phyloP scores from a whole-genome alignment of 92 coral and sea anemone species.

The Pocillopora grandis region DNA sequence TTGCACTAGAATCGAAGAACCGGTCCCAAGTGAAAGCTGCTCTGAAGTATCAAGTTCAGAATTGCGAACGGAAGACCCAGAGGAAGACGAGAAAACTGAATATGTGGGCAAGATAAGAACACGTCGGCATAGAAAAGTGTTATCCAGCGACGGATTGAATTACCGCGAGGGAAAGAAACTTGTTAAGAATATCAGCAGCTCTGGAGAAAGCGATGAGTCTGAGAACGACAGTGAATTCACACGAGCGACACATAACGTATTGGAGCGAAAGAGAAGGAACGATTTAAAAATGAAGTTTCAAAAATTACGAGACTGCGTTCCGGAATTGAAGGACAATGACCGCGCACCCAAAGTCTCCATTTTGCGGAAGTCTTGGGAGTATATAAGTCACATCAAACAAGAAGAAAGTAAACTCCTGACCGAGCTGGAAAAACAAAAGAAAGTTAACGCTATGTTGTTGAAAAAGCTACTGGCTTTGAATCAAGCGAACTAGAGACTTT shows the following conservation, averaged over 20 bases:
- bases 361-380: slow-evolving; percentile 89
- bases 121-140: slow-evolving; percentile 63
- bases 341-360: slow-evolving; percentile 96
- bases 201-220: slow-evolving; percentile 93
- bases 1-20: slow-evolving; percentile 33
- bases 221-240: slow-evolving; percentile 94
- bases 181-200: slow-evolving; percentile 57
- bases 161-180: slow-evolving; percentile 64
- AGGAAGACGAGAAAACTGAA: slow-evolving; percentile 71
- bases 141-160: slow-evolving; percentile 55
- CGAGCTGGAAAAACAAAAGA: slow-evolving; percentile 85
- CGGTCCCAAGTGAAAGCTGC: slow-evolving; percentile 45
- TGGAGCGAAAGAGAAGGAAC: slow-evolving; percentile 94
- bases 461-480: slow-evolving; percentile 81
- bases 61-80: slow-evolving; percentile 29
- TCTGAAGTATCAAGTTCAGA: slow-evolving; percentile 54
- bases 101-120: slow-evolving; percentile 83
- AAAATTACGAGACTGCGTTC: slow-evolving; percentile 94
- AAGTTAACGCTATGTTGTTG: slow-evolving; percentile 71
- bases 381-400: slow-evolving; percentile 71
- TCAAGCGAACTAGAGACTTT: slow-evolving; percentile 49
- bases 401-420: slow-evolving; percentile 72
- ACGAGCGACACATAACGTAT: slow-evolving; percentile 95
- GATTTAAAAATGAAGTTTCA: slow-evolving; percentile 95
- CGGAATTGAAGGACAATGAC: slow-evolving; percentile 94